Evolutionary conservation across 2,888 invertebrate species (phyloP), one percentile per base, ranked within the genome.

Genomic region (Deladenus siricidicola): DNA sequence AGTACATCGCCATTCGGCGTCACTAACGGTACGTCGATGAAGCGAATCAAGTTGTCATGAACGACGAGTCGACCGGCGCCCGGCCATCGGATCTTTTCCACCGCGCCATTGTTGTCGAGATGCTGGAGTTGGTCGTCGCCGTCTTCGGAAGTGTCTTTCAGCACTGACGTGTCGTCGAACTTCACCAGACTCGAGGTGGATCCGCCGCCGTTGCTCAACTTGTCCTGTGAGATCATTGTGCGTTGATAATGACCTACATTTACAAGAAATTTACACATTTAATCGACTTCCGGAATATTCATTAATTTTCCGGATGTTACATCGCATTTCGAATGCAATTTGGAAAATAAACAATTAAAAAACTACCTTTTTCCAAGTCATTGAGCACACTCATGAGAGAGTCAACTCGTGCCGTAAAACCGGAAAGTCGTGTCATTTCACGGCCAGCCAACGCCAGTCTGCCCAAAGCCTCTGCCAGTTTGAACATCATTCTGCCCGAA

Each of bases 1-100:
- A 98, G 85, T 8, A 96, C 84, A 80, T 98, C 96, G 0, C 96
- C 96, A 78, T 94, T 96, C 1, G 98, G 98, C 0, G 98, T 98
- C 26, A 96, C 88, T 57, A 98, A 84, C 2, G 96, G 94, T 24
- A 98, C 96, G 63, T 85, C 84, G 65, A 93, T 89, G 82, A 98
- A 94, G 67, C 86, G 86, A 76, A 90, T 92, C 19, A 93, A 80
- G 78, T 91, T 89, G 80, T 94, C 91, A 19, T 64, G 63, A 19
- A 69, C 66, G 1, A 68, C 54, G 28, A 76, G 58, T 26, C 66
- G 60, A 30, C 76, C 76, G 57, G 60, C 28, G 34, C 71, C 71
- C 17, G 67, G 70, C 3, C 29, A 49, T 24, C 68, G 47, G 26
- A 19, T 53, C 39, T 42, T 21, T n/a, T 21, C 24, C n/a, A 24